Percentiles rank a stretch among this genome's conserved stretches.
Evolutionary conservation across 1,140 invertebrate species (phyloP).

Genomic region (Sinella curviseta): DNA sequence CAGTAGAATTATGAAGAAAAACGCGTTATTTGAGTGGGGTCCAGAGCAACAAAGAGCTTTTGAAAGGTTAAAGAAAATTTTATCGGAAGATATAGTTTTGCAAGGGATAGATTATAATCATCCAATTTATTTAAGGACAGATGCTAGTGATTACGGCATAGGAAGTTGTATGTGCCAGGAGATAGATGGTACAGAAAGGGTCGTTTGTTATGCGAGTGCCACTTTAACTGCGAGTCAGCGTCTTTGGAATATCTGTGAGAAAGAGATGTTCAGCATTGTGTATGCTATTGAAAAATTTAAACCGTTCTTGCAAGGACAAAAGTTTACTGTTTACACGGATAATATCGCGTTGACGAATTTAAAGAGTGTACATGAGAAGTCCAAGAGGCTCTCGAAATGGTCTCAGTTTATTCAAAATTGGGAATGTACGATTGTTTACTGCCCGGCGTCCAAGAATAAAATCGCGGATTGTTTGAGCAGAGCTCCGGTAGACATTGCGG

Average conservation of each 20-base stretch:
- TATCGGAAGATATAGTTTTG: slow-evolving; percentile 35
- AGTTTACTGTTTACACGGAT: slow-evolving; percentile 36
- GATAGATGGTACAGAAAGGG: slow-evolving; percentile 24
- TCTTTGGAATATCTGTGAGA: slow-evolving; percentile 22
- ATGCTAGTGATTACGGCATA: slow-evolving; percentile 32
- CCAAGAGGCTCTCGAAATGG: slow-evolving; percentile 41
- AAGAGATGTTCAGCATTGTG: slow-evolving; percentile 35
- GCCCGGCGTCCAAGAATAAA: slow-evolving; percentile 50
- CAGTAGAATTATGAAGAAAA: slow-evolving; percentile 35
- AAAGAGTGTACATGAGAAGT: slow-evolving; percentile 8
- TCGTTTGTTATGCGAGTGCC: slow-evolving; percentile 30
- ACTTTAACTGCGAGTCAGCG: slow-evolving; percentile 29
- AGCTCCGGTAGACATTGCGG: slow-evolving; percentile 32
- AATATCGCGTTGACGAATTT: slow-evolving; percentile 33
- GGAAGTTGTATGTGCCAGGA: slow-evolving; percentile 36
- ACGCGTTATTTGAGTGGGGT: slow-evolving; percentile 30
- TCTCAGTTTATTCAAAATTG: slow-evolving; percentile 38
- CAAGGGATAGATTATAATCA: slow-evolving; percentile 35
- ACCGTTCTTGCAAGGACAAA: slow-evolving; percentile 32
- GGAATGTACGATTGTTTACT: slow-evolving; percentile 46
- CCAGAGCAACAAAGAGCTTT: slow-evolving; percentile 43
- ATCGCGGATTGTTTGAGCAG: slow-evolving; percentile 38
- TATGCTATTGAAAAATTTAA: slow-evolving; percentile 38
- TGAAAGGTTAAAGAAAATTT: slow-evolving; percentile 29
- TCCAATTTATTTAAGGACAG: slow-evolving; percentile 34